These are phyloP conservation scores for Gymnothorax javanicus DNA, from an alignment of 2,797 vertebrate genomes.

Conservation along the genomic window DNA sequence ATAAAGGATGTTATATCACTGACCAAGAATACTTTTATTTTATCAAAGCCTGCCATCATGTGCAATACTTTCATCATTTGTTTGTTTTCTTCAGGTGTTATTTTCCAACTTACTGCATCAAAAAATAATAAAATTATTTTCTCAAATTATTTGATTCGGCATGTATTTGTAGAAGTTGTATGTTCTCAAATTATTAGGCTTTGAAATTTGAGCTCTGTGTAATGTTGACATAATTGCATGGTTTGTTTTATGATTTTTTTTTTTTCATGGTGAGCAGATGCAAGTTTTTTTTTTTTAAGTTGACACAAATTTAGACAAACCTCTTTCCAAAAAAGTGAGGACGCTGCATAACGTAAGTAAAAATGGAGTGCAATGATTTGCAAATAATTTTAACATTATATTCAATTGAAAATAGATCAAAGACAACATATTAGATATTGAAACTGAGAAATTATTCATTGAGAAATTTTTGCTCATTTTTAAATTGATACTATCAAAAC, in stretches of 20 bases:
- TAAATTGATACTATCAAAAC: too few species aligned
- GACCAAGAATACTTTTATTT: not conserved
- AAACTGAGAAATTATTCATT: too few species aligned
- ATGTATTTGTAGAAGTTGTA: not conserved
- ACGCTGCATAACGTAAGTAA: too few species aligned
- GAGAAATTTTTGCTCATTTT: too few species aligned
- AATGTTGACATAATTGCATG: not conserved
- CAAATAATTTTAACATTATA: too few species aligned
- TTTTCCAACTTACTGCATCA: conserved; percentile 47
- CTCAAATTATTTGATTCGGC: conserved; percentile 13
- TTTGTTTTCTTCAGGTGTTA: conserved; percentile 34
- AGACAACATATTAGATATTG: too few species aligned
- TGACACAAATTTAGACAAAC: too few species aligned
- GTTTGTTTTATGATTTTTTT: not conserved
- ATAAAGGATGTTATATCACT: not conserved
- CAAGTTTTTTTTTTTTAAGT: not conserved
- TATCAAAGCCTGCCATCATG: conserved; percentile 44
- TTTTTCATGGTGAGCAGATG: not conserved
- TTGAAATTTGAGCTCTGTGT: too few species aligned
- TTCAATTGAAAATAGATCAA: too few species aligned
- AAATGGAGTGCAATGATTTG: too few species aligned
- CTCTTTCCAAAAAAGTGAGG: too few species aligned
- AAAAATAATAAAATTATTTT: conserved; percentile 66
- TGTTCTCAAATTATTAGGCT: too few species aligned
- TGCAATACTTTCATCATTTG: conserved; percentile 39